Percentiles rank a stretch among this genome's conserved stretches.
These are phyloP conservation scores for Panonychus citri DNA, from an alignment of 1,140 invertebrate genomes.

Conservation along the genomic window DNA sequence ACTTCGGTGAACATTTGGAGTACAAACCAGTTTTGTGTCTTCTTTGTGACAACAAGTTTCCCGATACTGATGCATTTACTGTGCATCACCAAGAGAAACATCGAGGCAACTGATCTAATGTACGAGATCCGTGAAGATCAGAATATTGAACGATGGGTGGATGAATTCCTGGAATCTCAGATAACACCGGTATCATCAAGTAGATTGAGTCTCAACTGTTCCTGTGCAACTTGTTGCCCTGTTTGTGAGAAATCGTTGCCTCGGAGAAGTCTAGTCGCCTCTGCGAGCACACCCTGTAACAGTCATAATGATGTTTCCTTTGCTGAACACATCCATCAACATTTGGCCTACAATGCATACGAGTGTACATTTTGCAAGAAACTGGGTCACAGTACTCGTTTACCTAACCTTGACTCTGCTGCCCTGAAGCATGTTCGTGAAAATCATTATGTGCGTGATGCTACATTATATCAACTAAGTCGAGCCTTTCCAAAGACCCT, in stretches of 20 bases:
- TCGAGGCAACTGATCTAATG: neutral
- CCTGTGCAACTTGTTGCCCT: conserved; percentile 1
- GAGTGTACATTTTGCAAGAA: conserved; percentile 3
- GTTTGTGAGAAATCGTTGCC: neutral
- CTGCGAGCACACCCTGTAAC: neutral
- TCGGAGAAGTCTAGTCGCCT: neutral
- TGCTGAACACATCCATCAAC: neutral
- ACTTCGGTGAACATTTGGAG: conserved; percentile 1
- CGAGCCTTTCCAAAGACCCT: conserved; percentile 1
- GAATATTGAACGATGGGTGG: conserved; percentile 1
- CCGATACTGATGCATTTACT: neutral
- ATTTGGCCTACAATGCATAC: conserved; percentile 2
- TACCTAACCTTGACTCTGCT: neutral
- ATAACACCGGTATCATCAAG: neutral
- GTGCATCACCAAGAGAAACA: neutral
- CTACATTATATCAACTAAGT: neutral
- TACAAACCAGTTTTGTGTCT: conserved; percentile 1
- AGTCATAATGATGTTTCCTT: conserved; percentile 3
- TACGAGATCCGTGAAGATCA: conserved; percentile 6
- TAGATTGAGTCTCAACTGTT: neutral
- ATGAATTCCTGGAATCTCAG: conserved; percentile 4
- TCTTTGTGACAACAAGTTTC: neutral
- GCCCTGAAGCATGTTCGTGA: conserved; percentile 1
- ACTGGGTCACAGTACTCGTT: neutral
- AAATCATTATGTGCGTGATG: neutral